Evolutionary conservation across 2,888 invertebrate genomes (phyloP).

Genomic region (Mesochorus sp.): DNA sequence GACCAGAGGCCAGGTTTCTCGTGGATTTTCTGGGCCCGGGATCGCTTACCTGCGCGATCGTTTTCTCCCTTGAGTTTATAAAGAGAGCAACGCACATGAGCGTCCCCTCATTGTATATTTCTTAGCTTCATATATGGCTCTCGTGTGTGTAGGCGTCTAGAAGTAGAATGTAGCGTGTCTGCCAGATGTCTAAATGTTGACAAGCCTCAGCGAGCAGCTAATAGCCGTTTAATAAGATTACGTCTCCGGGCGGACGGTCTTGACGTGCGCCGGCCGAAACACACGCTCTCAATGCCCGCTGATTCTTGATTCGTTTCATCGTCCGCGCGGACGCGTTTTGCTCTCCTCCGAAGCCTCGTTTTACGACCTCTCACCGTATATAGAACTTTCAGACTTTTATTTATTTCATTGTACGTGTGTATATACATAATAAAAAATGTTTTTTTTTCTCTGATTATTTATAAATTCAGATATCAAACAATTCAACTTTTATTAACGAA

Average conservation of each 20-base stretch:
- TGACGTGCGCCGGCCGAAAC: constrained; percentile 77
- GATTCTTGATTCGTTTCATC: constrained; percentile 33
- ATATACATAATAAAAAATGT: no score
- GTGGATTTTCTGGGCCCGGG: no score
- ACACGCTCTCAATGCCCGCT: constrained; percentile 56
- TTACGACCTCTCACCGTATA: constrained; percentile 70
- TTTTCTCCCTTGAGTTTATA: constrained; percentile 14
- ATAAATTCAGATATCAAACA: no score
- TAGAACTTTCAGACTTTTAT: constrained; percentile 41
- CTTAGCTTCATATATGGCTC: constrained; percentile 12
- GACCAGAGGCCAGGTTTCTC: no score
- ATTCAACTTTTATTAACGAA: no score
- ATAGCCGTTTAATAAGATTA: constrained; percentile 81
- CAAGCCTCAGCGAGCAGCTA: constrained; percentile 80
- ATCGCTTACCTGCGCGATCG: background rate
- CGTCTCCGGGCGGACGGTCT: constrained; percentile 77
- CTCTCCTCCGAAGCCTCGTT: constrained; percentile 73
- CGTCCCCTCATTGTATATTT: constrained; percentile 4
- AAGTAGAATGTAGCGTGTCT: constrained; percentile 79
- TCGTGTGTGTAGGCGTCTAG: constrained; percentile 72
- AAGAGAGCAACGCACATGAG: constrained; percentile 17
- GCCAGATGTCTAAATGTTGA: constrained; percentile 81
- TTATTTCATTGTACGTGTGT: no score
- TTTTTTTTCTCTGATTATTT: no score
- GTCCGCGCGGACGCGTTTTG: constrained; percentile 64